Conservation (phyloP, 2,113 vertebrate species). For the Sula dactylatra region DNA sequence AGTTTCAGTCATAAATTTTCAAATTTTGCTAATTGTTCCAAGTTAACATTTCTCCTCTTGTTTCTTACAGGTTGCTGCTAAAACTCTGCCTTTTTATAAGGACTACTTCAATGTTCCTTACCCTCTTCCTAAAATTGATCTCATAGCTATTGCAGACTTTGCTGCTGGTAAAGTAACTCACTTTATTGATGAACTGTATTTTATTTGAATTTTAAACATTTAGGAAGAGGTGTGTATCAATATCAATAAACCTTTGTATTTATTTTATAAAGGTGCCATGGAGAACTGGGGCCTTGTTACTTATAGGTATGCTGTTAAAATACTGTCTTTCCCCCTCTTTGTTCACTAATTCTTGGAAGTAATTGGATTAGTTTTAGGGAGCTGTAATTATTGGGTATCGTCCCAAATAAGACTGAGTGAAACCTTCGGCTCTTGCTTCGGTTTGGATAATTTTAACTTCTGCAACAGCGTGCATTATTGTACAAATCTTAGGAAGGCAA, state of each 20-base stretch:
- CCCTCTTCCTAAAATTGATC: conserved; percentile 98
- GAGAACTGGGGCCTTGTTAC: conserved; percentile 99
- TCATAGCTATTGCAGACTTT: conserved; percentile 99
- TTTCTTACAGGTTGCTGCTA: conserved; percentile 90
- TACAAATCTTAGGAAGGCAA: not conserved
- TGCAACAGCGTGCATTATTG: not conserved
- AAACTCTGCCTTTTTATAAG: conserved; percentile 99
- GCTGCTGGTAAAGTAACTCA: conserved; percentile 92
- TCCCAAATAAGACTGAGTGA: not conserved
- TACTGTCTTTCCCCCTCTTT: conserved; percentile 49
- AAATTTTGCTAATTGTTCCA: not conserved
- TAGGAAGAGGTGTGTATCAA: conserved; percentile 48
- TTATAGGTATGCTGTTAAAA: conserved; percentile 89
- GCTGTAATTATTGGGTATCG: not conserved
- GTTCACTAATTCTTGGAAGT: conserved; percentile 37
- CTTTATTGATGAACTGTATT: conserved; percentile 68
- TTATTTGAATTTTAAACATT: conserved; percentile 62
- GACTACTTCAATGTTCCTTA: conserved; percentile 99
- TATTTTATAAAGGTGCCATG: conserved; percentile 96
- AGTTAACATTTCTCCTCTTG: conserved; percentile 24
- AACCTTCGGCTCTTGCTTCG: not conserved
- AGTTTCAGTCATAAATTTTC: not conserved
- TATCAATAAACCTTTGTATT: conserved; percentile 74
- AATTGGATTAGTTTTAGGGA: not conserved
- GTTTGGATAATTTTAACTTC: not conserved